Evolutionary conservation across 2,113 vertebrate genomes (phyloP).

Genomic region (Carlito syrichta): DNA sequence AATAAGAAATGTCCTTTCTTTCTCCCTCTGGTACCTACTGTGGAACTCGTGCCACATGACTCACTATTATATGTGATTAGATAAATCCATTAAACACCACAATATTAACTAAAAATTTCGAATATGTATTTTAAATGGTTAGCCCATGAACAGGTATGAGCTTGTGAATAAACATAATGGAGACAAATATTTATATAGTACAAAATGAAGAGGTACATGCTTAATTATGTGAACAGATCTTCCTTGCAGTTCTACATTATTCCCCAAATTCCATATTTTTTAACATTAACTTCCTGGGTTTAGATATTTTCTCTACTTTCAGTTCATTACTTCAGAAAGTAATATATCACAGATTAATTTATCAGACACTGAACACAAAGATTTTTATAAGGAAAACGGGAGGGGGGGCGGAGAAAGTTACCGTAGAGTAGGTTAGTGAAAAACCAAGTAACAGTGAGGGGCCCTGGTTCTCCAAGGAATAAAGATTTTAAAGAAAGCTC

Average conservation of each 20-base stretch:
- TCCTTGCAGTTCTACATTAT: not conserved
- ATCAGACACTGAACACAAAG: conserved; percentile 10
- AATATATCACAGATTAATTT: conserved; percentile 4
- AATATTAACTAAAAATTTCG: not conserved
- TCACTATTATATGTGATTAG: not conserved
- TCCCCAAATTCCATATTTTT: not conserved
- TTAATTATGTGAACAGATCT: not conserved
- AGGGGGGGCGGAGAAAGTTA: not conserved
- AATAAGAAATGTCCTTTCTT: not conserved
- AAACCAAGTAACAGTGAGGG: not conserved
- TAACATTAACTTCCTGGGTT: not conserved
- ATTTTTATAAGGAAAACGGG: not conserved
- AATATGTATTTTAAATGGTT: not conserved
- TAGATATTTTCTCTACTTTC: not conserved
- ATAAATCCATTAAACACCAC: not conserved
- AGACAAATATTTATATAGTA: not conserved
- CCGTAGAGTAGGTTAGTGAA: not conserved
- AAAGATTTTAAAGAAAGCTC: not conserved
- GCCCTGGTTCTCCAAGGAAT: not conserved
- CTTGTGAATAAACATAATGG: not conserved
- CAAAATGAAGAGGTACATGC: not conserved
- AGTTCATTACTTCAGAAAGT: not conserved
- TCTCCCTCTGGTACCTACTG: not conserved
- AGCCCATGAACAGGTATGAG: not conserved
- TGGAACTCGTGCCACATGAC: not conserved